Evolutionary conservation across 2,888 invertebrate genomes (phyloP).

Genomic region (Pandemis corylana): DNA sequence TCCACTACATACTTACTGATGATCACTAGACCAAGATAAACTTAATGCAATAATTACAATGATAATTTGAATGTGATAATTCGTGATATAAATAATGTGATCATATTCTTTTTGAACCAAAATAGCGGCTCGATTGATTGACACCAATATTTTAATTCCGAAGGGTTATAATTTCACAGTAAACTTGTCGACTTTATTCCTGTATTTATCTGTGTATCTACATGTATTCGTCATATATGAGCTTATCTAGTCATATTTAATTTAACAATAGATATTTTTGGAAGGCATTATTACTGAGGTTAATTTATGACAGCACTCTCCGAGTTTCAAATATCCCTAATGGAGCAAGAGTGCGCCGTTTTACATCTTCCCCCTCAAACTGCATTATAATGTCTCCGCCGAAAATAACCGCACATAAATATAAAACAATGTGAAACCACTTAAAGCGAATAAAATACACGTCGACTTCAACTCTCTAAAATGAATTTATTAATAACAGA

Average conservation of each 20-base stretch:
- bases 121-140: background rate
- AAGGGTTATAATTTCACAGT: background rate
- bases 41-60: background rate
- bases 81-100: too few species aligned
- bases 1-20: background rate
- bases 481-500: conserved; percentile 85
- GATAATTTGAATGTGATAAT: background rate
- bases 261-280: conserved; percentile 74
- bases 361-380: conserved; percentile 84
- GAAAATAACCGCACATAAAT: conserved; percentile 85
- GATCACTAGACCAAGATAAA: background rate
- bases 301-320: conserved; percentile 84
- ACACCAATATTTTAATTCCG: background rate
- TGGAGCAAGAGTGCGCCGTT: conserved; percentile 82
- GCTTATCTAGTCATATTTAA: conserved; percentile 42
- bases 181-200: background rate
- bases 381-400: conserved; percentile 83
- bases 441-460: conserved; percentile 85
- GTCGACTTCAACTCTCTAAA: conserved; percentile 83
- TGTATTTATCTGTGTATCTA: too few species aligned
- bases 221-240: background rate
- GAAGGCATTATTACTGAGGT: conserved; percentile 78
- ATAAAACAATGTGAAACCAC: conserved; percentile 86
- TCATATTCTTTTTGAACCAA: background rate
- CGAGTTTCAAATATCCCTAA: conserved; percentile 84